These are phyloP conservation scores for Neodon shergylaensis DNA, from an alignment of 2,113 vertebrate genomes.

Conservation along the genomic window DNA sequence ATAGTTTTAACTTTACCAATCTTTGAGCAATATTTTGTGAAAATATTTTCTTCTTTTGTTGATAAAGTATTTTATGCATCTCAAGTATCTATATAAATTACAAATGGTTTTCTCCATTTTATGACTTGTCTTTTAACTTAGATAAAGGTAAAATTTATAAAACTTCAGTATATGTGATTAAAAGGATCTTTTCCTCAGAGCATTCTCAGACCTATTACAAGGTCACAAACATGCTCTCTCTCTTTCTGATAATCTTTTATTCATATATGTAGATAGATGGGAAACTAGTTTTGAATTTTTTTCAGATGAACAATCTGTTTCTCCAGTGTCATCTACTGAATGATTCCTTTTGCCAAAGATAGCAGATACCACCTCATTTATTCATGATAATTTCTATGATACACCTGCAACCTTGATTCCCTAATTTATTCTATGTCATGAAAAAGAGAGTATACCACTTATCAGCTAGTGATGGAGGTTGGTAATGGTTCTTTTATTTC, in stretches of 20 bases:
- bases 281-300: background rate
- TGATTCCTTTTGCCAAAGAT: background rate
- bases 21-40: conserved; percentile 5
- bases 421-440: background rate
- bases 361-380: background rate
- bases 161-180: conserved; percentile 18
- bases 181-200: background rate
- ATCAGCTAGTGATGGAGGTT: background rate
- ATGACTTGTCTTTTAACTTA: background rate
- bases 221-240: background rate
- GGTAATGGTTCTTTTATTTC: background rate
- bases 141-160: background rate
- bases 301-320: background rate
- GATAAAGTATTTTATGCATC: background rate
- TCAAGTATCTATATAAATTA: conserved; percentile 4
- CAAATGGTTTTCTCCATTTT: background rate
- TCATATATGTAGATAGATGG: background rate
- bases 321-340: background rate
- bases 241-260: background rate
- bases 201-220: background rate
- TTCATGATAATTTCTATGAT: background rate
- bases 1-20: background rate
- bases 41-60: conserved; percentile 31
- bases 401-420: background rate
- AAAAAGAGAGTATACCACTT: background rate